Evolutionary conservation across 2,888 invertebrate species (phyloP).

Genomic region (Cheilosia urbana): DNA sequence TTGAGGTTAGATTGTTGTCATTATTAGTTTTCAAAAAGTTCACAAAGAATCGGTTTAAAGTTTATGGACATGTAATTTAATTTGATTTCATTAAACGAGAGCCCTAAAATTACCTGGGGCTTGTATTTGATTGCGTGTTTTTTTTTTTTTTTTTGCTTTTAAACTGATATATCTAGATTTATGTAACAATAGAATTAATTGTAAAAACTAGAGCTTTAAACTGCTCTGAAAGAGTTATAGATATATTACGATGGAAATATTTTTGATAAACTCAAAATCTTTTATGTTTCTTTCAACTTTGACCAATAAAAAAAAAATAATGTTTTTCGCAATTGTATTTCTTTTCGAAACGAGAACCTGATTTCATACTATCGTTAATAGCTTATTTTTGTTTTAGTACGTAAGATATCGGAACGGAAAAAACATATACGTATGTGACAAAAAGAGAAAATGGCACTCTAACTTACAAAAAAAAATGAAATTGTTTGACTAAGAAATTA

Average conservation of each 20-base stretch:
- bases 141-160: no score
- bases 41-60: constrained; percentile 52
- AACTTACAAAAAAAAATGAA: constrained; percentile 30
- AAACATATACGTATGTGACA: constrained; percentile 21
- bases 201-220: constrained; percentile 36
- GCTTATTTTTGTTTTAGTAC: constrained; percentile 56
- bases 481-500: constrained; percentile 32
- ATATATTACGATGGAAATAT: constrained; percentile 40
- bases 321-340: constrained; percentile 34
- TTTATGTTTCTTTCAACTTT: constrained; percentile 53
- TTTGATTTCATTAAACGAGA: constrained; percentile 43
- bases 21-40: constrained; percentile 50
- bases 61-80: constrained; percentile 48
- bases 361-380: constrained; percentile 30
- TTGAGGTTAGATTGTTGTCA: constrained; percentile 54
- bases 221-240: constrained; percentile 45
- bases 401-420: constrained; percentile 38
- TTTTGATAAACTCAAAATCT: constrained; percentile 53
- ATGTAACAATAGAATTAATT: constrained; percentile 46
- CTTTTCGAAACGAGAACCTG: constrained; percentile 7
- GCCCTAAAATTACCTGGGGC: constrained; percentile 21
- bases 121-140: constrained; percentile 46
- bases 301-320: constrained; percentile 45
- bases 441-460: constrained; percentile 32
- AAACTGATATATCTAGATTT: constrained; percentile 44